Percentiles rank a stretch among this genome's conserved stretches.
phyloP scores from a whole-genome alignment of 1,140 invertebrate genomes.

The Sinella curviseta region DNA sequence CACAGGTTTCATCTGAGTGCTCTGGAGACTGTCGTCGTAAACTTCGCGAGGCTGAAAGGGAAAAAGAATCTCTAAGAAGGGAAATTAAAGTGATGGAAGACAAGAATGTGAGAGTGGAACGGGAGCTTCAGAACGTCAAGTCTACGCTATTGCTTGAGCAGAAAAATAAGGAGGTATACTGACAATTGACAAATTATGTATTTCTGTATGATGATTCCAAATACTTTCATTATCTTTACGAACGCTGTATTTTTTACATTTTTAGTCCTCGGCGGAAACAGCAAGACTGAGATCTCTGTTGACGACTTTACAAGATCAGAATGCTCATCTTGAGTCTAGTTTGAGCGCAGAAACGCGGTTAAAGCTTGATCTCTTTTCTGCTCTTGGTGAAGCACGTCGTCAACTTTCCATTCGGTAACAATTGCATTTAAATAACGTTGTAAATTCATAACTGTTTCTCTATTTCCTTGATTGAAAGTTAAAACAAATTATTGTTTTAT shows the following conservation, averaged over 20 bases:
- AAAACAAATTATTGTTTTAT: not conserved
- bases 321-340: conserved; percentile 83
- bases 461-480: not conserved
- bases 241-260: not conserved
- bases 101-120: conserved; percentile 44
- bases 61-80: conserved; percentile 44
- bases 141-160: conserved; percentile 47
- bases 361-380: conserved; percentile 94
- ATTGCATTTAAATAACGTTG: not conserved
- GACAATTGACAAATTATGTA: not conserved
- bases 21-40: conserved; percentile 47
- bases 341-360: conserved; percentile 92
- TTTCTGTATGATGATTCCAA: too few species aligned
- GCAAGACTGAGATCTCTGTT: conserved; percentile 80
- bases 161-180: conserved; percentile 45
- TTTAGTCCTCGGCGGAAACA: conserved; percentile 60
- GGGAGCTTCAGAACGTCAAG: conserved; percentile 48
- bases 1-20: conserved; percentile 45
- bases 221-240: not conserved
- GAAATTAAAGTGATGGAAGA: conserved; percentile 43
- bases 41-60: conserved; percentile 44
- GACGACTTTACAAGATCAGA: conserved; percentile 81
- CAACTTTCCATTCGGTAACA: conserved; percentile 86
- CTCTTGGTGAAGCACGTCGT: conserved; percentile 89
- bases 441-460: not conserved